phyloP scores from a whole-genome alignment of 2,113 vertebrate genomes.

The Rhinoderma darwinii region DNA sequence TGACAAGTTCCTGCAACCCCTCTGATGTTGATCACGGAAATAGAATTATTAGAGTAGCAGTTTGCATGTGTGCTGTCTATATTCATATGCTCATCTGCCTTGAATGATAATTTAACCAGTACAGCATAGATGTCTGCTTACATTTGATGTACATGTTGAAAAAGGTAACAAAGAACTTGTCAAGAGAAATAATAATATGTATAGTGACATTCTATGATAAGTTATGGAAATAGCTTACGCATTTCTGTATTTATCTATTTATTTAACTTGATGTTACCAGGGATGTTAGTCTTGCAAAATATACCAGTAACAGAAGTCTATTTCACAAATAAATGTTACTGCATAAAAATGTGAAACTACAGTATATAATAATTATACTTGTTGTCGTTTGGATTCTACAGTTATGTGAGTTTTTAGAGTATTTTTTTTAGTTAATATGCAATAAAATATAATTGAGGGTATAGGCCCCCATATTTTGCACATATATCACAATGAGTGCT shows the following conservation, averaged over 20 bases:
- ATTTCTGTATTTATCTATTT: not conserved
- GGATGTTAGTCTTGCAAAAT: not conserved
- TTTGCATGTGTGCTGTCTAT: conserved; percentile 11
- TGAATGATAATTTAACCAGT: not conserved
- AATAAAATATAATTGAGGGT: too few species aligned
- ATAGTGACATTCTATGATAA: not conserved
- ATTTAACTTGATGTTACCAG: not conserved
- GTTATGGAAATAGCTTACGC: conserved; percentile 8
- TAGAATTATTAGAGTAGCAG: conserved; percentile 12
- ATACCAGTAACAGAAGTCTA: not conserved
- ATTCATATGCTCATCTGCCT: not conserved
- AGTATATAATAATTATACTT: not conserved
- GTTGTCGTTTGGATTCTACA: not conserved
- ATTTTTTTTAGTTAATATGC: too few species aligned
- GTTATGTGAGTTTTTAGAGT: not conserved
- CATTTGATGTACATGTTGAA: conserved; percentile 10
- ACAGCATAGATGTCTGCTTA: not conserved
- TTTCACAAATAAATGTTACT: not conserved
- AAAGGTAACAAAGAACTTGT: conserved; percentile 9
- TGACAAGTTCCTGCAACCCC: conserved; percentile 21
- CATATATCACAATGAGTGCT: too few species aligned
- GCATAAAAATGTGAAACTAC: not conserved
- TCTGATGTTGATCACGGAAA: conserved; percentile 29
- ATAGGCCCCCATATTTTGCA: too few species aligned
- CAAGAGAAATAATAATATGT: not conserved